phyloP scores from a whole-genome alignment of 1,140 invertebrate genomes.

The Sitodiplosis mosellana region DNA sequence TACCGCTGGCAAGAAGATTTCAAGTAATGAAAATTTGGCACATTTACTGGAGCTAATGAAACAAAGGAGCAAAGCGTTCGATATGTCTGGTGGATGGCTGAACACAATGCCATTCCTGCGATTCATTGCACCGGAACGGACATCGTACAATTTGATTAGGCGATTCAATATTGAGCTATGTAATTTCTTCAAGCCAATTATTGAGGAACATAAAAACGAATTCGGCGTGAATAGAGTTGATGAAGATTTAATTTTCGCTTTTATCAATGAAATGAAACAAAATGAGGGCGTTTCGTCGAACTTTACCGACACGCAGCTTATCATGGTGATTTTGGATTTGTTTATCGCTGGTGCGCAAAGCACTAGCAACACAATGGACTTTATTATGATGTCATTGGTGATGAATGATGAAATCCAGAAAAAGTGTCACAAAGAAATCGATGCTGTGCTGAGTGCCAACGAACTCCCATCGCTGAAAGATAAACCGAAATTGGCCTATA shows the following conservation, averaged over 20 bases:
- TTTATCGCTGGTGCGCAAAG: constrained; percentile 54
- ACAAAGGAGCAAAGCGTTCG: constrained; percentile 40
- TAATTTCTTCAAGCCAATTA: constrained; percentile 35
- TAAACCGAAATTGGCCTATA: constrained; percentile 36
- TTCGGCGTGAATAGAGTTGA: constrained; percentile 26
- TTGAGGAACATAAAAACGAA: constrained; percentile 36
- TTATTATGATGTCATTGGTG: constrained; percentile 48
- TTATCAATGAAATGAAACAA: constrained; percentile 44
- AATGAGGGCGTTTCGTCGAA: constrained; percentile 22
- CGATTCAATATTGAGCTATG: constrained; percentile 40
- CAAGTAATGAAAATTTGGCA: constrained; percentile 32
- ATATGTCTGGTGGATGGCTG: constrained; percentile 47
- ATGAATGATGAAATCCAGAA: constrained; percentile 44
- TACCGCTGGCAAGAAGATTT: constrained; percentile 37
- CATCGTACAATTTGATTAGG: constrained; percentile 46
- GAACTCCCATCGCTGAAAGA: constrained; percentile 24
- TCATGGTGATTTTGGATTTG: constrained; percentile 48
- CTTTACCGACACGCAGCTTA: constrained; percentile 48
- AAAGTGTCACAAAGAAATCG: constrained; percentile 44
- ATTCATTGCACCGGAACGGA: constrained; percentile 40
- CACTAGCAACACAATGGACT: constrained; percentile 49
- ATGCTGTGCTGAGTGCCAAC: constrained; percentile 27
- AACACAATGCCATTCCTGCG: constrained; percentile 50
- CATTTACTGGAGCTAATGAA: constrained; percentile 40
- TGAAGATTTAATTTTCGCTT: constrained; percentile 59